Evolutionary conservation across 2,888 invertebrate genomes (phyloP).

Genomic region (Apotomis betuletana): DNA sequence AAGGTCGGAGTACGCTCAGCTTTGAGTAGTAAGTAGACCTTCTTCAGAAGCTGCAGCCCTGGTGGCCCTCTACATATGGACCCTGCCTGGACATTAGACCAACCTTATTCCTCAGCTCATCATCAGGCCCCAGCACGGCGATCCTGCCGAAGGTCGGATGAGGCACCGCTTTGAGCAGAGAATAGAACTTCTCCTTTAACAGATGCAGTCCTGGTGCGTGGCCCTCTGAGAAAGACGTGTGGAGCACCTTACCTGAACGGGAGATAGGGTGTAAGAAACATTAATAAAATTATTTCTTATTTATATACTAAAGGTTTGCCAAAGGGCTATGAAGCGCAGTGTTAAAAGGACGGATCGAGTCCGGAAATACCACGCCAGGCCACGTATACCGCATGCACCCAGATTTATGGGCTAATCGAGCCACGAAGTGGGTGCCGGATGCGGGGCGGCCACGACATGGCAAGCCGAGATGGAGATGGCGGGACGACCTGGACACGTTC

Average conservation of each 20-base stretch:
- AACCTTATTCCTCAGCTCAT: conserved; percentile 60
- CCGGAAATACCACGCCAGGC: no score
- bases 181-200: conserved; percentile 89
- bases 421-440: no score
- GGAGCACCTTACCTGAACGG: conserved; percentile 83
- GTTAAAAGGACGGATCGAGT: no score
- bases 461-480: no score
- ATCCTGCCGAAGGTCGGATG: conserved; percentile 66
- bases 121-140: conserved; percentile 60
- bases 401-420: no score
- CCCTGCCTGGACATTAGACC: conserved; percentile 71
- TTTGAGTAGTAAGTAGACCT: conserved; percentile 87
- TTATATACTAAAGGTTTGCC: no score
- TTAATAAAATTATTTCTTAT: no score
- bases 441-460: no score
- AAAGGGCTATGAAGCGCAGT: no score
- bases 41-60: conserved; percentile 88
- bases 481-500: no score
- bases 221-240: conserved; percentile 89
- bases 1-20: conserved; percentile 68
- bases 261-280: no score
- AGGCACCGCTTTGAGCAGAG: conserved; percentile 85
- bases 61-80: conserved; percentile 88
- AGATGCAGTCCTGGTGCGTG: conserved; percentile 87
- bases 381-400: no score